Evolutionary conservation across 2,113 vertebrate species (phyloP).

Genomic region (Catharus fuscescens): DNA sequence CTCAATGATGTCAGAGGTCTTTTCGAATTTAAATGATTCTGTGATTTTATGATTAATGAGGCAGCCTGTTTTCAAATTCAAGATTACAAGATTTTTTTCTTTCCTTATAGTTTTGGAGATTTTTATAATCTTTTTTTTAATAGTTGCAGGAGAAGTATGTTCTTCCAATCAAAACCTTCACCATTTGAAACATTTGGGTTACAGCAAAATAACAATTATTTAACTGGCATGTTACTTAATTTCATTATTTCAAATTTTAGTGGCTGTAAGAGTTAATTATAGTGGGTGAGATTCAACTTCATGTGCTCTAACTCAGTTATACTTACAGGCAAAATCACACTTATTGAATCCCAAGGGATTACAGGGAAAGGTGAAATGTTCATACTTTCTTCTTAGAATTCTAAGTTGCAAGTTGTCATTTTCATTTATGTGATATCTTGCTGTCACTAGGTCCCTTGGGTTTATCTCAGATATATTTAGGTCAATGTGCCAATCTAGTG

Average conservation of each 20-base stretch:
- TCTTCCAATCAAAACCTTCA: background rate
- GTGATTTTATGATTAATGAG: background rate
- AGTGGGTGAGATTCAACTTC: background rate
- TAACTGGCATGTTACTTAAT: background rate
- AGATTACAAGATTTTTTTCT: background rate
- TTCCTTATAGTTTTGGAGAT: background rate
- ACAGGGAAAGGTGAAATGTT: background rate
- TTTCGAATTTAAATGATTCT: background rate
- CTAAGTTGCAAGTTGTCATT: background rate
- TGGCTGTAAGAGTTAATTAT: background rate
- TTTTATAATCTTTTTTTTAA: background rate
- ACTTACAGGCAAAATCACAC: background rate
- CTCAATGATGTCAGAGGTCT: background rate
- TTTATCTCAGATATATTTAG: background rate
- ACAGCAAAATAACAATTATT: background rate
- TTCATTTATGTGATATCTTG: background rate
- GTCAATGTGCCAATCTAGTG: background rate
- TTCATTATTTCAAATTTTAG: background rate
- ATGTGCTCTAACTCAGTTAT: background rate
- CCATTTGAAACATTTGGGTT: background rate
- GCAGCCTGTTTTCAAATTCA: background rate
- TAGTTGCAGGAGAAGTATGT: background rate
- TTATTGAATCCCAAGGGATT: background rate
- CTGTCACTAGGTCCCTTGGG: background rate
- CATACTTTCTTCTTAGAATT: background rate